Conservation (phyloP, 2,888 invertebrate genomes). For the Cheilosia pagana region DNA sequence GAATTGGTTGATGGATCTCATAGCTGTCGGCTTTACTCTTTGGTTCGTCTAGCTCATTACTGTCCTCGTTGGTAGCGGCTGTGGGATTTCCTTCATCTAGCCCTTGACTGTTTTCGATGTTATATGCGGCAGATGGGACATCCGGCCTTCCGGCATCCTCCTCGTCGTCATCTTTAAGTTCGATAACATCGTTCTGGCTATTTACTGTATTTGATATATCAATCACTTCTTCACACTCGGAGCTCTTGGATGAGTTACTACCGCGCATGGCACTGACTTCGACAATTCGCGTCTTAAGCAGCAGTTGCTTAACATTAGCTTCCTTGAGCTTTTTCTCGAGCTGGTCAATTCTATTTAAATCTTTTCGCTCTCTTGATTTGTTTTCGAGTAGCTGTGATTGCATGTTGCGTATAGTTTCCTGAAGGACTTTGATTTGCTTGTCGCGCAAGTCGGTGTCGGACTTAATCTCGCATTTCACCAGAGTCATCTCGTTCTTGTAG, state of each 20-base stretch:
- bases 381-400: slow-evolving; percentile 83
- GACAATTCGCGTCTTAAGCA: slow-evolving; percentile 83
- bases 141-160: slow-evolving; percentile 19
- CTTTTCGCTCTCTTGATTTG: slow-evolving; percentile 82
- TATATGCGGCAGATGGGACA: background rate
- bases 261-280: slow-evolving; percentile 79
- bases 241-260: slow-evolving; percentile 78
- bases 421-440: slow-evolving; percentile 89
- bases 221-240: slow-evolving; percentile 77
- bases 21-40: slow-evolving; percentile 12
- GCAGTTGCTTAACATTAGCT: slow-evolving; percentile 82
- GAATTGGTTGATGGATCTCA: slow-evolving; percentile 34
- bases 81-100: slow-evolving; percentile 29
- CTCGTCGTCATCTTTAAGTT: slow-evolving; percentile 61
- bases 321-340: slow-evolving; percentile 82
- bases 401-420: slow-evolving; percentile 83
- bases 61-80: background rate
- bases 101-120: slow-evolving; percentile 8
- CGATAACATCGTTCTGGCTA: slow-evolving; percentile 53
- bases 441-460: slow-evolving; percentile 92
- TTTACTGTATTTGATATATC: slow-evolving; percentile 50
- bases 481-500: slow-evolving; percentile 96
- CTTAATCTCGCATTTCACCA: slow-evolving; percentile 92
- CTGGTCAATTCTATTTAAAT: slow-evolving; percentile 80
- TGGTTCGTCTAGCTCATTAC: slow-evolving; percentile 33